Evolutionary conservation across 2,797 vertebrate genomes (phyloP).

Genomic region (Micromesistius poutassou): DNA sequence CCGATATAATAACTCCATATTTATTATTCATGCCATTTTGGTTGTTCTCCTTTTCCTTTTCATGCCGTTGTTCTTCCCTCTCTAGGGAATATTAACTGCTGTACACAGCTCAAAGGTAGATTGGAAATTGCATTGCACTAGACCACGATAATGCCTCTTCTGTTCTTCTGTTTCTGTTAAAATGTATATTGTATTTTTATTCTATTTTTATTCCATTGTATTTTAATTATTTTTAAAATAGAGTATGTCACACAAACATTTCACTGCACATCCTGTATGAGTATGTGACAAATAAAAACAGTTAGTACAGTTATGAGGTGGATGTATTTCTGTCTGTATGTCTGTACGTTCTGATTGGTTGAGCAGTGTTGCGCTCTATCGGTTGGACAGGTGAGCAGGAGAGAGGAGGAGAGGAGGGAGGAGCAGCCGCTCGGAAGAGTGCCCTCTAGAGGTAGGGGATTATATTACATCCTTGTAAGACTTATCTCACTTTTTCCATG

Average conservation of each 20-base stretch:
- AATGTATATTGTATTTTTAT: too few species aligned
- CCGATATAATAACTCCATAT: background rate
- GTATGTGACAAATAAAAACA: background rate
- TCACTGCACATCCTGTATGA: too few species aligned
- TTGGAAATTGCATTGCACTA: too few species aligned
- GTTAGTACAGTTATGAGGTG: background rate
- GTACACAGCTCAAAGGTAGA: background rate
- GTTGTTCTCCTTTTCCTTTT: background rate
- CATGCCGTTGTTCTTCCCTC: background rate
- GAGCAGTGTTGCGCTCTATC: background rate
- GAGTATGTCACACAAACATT: too few species aligned
- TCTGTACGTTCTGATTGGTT: background rate
- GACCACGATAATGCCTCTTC: too few species aligned
- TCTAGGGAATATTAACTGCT: background rate
- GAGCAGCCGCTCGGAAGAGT: conserved; percentile 58
- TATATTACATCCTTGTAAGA: background rate
- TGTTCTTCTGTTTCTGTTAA: too few species aligned
- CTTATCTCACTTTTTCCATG: background rate
- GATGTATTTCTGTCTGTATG: background rate
- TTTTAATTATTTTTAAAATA: too few species aligned
- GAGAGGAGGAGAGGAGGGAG: conserved; percentile 47
- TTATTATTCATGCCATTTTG: background rate
- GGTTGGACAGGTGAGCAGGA: conserved; percentile 37
- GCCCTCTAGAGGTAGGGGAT: conserved; percentile 72
- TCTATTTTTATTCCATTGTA: too few species aligned